phyloP scores from a whole-genome alignment of 2,113 vertebrate genomes.

The Corythaixoides concolor region DNA sequence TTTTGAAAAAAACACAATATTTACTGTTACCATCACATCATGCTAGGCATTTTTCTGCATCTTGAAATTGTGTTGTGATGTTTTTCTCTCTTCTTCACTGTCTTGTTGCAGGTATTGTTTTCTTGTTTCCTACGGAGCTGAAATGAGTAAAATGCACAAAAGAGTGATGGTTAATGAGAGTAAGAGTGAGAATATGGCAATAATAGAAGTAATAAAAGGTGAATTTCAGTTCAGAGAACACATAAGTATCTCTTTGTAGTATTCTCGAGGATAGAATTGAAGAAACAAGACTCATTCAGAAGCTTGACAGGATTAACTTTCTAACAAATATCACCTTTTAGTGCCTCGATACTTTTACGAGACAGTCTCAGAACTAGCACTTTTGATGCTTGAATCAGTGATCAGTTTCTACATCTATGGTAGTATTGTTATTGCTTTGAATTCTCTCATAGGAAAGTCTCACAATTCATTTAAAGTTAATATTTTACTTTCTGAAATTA shows the following conservation, averaged over 20 bases:
- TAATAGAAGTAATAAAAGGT: background rate
- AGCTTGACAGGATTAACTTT: background rate
- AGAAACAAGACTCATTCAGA: background rate
- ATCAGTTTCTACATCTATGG: background rate
- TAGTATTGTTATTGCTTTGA: background rate
- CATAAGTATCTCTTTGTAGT: background rate
- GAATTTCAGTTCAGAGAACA: background rate
- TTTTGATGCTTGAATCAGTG: background rate
- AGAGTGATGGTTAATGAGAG: background rate
- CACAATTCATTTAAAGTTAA: background rate
- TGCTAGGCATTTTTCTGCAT: background rate
- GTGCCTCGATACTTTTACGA: background rate
- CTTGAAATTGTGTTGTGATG: background rate
- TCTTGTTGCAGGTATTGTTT: background rate
- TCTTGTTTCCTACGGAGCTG: background rate
- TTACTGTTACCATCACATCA: background rate
- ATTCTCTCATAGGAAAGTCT: background rate
- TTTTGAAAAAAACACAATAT: background rate
- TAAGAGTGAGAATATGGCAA: background rate
- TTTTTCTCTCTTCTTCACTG: background rate
- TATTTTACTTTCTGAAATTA: background rate
- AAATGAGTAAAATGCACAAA: background rate
- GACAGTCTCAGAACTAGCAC: background rate
- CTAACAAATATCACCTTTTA: background rate
- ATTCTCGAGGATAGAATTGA: background rate